Conservation (phyloP, 2,797 vertebrate species). For the Chaenodraco wilsoni region DNA sequence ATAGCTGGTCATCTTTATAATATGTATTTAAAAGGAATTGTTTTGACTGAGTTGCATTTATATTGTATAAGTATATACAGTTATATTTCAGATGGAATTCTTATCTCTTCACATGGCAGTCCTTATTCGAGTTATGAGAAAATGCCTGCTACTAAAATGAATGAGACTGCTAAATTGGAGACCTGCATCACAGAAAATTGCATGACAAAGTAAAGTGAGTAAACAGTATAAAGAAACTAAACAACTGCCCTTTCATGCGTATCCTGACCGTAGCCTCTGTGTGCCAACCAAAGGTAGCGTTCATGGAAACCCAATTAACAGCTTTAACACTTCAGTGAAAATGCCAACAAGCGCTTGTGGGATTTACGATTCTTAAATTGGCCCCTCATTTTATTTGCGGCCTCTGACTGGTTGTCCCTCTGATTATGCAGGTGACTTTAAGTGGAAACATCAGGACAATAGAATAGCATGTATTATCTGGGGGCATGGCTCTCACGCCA, state of each 20-base stretch:
- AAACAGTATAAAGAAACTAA: conserved; percentile 62
- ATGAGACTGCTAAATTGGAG: conserved; percentile 45
- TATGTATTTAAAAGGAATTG: not conserved
- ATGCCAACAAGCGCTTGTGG: conserved; percentile 69
- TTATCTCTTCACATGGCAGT: conserved; percentile 8
- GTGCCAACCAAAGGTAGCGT: conserved; percentile 75
- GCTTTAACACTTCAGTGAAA: conserved; percentile 78
- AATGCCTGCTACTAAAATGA: conserved; percentile 40
- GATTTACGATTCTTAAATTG: conserved; percentile 78
- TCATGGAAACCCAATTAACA: conserved; percentile 75
- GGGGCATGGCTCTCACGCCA: conserved; percentile 73
- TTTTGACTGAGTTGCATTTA: conserved; percentile 5
- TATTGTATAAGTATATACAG: not conserved
- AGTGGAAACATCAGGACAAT: conserved; percentile 69
- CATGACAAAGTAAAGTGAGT: conserved; percentile 52
- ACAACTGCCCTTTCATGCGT: conserved; percentile 67
- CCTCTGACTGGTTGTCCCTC: conserved; percentile 66
- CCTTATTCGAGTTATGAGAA: conserved; percentile 50
- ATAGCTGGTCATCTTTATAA: not conserved
- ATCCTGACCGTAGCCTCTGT: conserved; percentile 62
- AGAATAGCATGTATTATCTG: conserved; percentile 61
- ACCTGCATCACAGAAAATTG: conserved; percentile 48
- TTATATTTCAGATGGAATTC: not conserved
- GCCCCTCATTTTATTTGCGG: conserved; percentile 74
- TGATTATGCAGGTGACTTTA: conserved; percentile 82